These are phyloP conservation scores for Uropsilus gracilis DNA, from an alignment of 2,113 vertebrate species.

Conservation along the genomic window DNA sequence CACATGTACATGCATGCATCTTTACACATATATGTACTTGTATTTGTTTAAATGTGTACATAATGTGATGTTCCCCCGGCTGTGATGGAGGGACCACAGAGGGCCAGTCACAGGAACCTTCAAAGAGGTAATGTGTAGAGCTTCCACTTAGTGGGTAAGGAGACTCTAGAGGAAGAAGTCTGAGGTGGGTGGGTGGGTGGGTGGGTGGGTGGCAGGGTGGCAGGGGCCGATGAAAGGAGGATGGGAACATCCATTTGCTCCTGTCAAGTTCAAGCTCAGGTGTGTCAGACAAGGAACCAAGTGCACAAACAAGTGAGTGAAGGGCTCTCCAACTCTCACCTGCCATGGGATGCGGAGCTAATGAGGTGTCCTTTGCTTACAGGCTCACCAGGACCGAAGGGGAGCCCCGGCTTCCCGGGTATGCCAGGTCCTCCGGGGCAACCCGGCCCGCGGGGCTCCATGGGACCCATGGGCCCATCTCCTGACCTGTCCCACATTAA, in stretches of 20 bases:
- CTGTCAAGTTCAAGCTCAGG: neutral
- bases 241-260: neutral
- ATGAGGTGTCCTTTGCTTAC: conserved; percentile 68
- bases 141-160: neutral
- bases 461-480: conserved; percentile 97
- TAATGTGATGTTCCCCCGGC: too few species aligned
- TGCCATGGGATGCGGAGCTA: neutral
- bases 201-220: neutral
- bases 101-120: neutral
- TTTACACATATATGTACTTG: too few species aligned
- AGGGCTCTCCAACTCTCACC: neutral
- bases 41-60: too few species aligned
- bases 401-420: conserved; percentile 91
- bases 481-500: conserved; percentile 96
- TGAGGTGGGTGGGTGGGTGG: neutral
- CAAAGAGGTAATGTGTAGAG: neutral
- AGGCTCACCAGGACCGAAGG: conserved; percentile 93
- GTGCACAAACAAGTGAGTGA: neutral
- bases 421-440: conserved; percentile 89
- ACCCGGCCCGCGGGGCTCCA: conserved; percentile 94
- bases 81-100: accelerated
- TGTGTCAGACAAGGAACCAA: neutral
- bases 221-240: neutral
- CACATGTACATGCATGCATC: too few species aligned
- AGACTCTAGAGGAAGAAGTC: neutral